These are phyloP conservation scores for Ischnus inquisitorius DNA, from an alignment of 2,888 invertebrate species.

Conservation along the genomic window DNA sequence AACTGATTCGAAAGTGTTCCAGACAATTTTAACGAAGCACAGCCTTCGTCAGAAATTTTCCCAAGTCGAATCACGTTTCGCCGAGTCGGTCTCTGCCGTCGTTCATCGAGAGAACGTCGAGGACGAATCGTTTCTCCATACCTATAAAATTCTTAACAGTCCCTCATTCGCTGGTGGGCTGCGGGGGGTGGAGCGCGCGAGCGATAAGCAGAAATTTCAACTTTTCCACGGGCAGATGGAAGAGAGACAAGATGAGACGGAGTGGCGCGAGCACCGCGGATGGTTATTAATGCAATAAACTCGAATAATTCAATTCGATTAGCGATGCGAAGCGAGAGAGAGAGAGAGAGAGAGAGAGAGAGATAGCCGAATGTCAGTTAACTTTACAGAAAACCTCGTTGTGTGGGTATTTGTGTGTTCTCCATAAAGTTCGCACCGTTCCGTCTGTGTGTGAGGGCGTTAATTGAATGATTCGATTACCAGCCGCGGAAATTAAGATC, in stretches of 20 bases:
- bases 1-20: conserved; percentile 35
- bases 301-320: conserved; percentile 72
- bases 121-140: conserved; percentile 22
- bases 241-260: conserved; percentile 6
- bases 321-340: conserved; percentile 50
- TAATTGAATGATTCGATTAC: conserved; percentile 84
- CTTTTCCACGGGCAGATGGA: conserved; percentile 71
- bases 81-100: conserved; percentile 49
- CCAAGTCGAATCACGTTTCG: conserved; percentile 65
- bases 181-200: too few relatives aligned
- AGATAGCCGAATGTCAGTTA: conserved; percentile 78
- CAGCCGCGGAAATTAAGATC: conserved; percentile 80
- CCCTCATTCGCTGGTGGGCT: conserved; percentile 43
- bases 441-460: conserved; percentile 74
- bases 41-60: conserved; percentile 33
- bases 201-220: conserved; percentile 76
- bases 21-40: conserved; percentile 52
- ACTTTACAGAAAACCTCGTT: conserved; percentile 71
- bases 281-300: conserved; percentile 80
- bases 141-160: conserved; percentile 54
- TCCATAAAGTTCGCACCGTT: conserved; percentile 29
- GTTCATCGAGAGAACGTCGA: background rate
- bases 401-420: background rate
- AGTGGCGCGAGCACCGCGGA: conserved; percentile 35
- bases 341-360: conserved; percentile 57